Percentiles rank a stretch among this genome's conserved stretches.
Evolutionary conservation across 2,888 invertebrate genomes (phyloP).

Genomic region (Phyllotreta striolata): DNA sequence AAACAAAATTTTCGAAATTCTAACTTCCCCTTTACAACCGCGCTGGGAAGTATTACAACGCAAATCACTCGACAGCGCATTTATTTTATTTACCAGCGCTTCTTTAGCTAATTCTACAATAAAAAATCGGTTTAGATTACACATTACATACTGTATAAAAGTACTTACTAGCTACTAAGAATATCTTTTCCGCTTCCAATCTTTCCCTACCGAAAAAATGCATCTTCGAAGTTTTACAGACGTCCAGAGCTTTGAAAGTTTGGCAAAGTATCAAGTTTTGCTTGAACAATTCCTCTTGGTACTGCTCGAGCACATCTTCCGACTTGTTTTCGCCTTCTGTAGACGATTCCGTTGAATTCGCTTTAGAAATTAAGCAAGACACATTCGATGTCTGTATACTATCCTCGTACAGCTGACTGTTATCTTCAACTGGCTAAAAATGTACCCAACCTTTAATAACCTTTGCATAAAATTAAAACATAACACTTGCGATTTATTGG

Average conservation of each 20-base stretch:
- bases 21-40: constrained; percentile 37
- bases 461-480: too few species aligned
- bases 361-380: constrained; percentile 39
- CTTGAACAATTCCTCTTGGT: constrained; percentile 41
- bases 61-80: constrained; percentile 38
- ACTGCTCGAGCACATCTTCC: constrained; percentile 29
- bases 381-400: constrained; percentile 37
- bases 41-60: constrained; percentile 23
- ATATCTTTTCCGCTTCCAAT: constrained; percentile 47
- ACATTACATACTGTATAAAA: background rate
- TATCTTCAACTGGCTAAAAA: constrained; percentile 8
- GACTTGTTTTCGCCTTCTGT: background rate
- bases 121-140: constrained; percentile 4
- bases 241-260: constrained; percentile 45
- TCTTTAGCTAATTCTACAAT: constrained; percentile 40
- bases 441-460: constrained; percentile 6
- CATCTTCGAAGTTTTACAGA: constrained; percentile 41
- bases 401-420: constrained; percentile 13
- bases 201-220: constrained; percentile 40
- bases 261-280: constrained; percentile 47
- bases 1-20: constrained; percentile 39
- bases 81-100: constrained; percentile 41
- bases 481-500: too few species aligned
- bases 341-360: constrained; percentile 25
- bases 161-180: constrained; percentile 46